Evolutionary conservation across 2,888 invertebrate genomes (phyloP), one percentile per base, ranked within the genome.

Genomic region (Eupithecia dodoneata): DNA sequence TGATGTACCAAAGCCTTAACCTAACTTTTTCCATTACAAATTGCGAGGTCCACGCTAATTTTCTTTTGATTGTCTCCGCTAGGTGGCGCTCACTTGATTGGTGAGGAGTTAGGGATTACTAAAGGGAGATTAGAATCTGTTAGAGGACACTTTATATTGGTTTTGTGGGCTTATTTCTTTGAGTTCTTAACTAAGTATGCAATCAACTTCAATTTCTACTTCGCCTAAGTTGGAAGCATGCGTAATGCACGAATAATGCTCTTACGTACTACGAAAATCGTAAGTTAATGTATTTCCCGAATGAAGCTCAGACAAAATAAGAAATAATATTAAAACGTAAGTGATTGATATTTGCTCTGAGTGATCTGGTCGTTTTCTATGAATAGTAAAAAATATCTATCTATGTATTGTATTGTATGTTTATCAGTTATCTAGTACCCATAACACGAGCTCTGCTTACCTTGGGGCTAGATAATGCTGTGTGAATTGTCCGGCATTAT

Each of bases 11-110:
- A 41, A 12, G 30, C 85, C 83, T 85, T 85, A 84, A 70, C 79
- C 84, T 76, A 91, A 91, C 87, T 92, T 91, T 91, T 91, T 89
- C 90, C 91, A 90, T 90, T 92, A 88, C 85, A 89, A 90, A 89
- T 86, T 89, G 87, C 86, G 73, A 76, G 82, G 81, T 81, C 85
- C 85, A 88, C 87, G 87, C 87, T 90, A 92, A 92, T 92, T 91
- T 90, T 87, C 89, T 88, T 91, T 90, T 91, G 90, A 92, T 90
- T 91, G 89, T 87, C 80, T 84, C 83, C 84, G 86, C 86, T 85
- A 81, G 85, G 84, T 85, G 86, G 84, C 85, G 30, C 12, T 87
- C 85, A 85, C 83, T 86, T 88, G 88, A 89, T 89, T 88, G 86
- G 88, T 85, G 76, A 78, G 67, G 82, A 81, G 78, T 80, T 80